Evolutionary conservation across 2,113 vertebrate species (phyloP), one percentile per base, ranked within the genome.

Genomic region (Elephas maximus): DNA sequence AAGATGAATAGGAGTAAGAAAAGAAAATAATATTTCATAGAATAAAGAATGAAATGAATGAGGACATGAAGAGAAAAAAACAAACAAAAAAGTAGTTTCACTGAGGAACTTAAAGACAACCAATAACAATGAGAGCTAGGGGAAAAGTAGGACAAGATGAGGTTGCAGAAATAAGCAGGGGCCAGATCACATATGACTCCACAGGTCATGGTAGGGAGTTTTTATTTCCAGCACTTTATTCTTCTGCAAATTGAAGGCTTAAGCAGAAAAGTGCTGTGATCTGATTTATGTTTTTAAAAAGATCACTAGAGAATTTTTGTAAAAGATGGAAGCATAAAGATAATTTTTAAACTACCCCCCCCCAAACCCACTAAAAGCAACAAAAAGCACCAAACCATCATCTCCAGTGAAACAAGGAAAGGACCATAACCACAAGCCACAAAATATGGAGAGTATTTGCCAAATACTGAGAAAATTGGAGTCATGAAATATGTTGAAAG

Each of bases 21-120:
- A 83, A 89, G 30, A 93, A 91, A 79, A 81, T 45, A 84, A 92
- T 78, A 92, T 71, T 73, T n/a, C n/a, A 83, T 17, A 83, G 95
- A 26, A 85, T 24, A 76, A 76, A 14, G 17, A 92, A 84, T 83
- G 79, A 94, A 94, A 93, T 78, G 23, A 89, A 93, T 24, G 10
- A 94, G 26, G 2, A n/a, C 6, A 78, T 74, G 33, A 79, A 11
- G 88, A 85, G 73, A 93, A 48, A 1, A 45, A 93, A 88, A 53
- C 2, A 71, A 83, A 62, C 62, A 57, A 45, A 60, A 90, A 30
- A 10, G 88, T 6, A 48, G 8, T n/a, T 28, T 91, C 62, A 76
- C 5, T 69, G 14, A 91, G 41, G 18, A 80, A 65, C n/a, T 89
- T 20, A 86, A 82, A 91, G 28, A 93, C 91, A 90, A n/a, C 26